These are phyloP conservation scores for Diploscapter pachys DNA, from an alignment of 1,140 invertebrate genomes.

Conservation along the genomic window DNA sequence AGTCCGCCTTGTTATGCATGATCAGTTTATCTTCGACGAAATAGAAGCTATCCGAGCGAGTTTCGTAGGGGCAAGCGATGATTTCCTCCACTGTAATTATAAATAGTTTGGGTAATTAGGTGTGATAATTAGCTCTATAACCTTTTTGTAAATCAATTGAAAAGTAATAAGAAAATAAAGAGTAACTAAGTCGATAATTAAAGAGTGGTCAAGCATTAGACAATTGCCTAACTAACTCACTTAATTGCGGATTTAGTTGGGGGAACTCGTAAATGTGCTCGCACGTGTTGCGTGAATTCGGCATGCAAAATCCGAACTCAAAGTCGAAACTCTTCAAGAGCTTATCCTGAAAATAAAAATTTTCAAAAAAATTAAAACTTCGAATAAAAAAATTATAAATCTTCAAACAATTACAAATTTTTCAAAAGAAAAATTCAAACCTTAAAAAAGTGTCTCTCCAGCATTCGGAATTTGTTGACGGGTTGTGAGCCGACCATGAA, in stretches of 20 bases:
- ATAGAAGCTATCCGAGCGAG: conserved; percentile 95
- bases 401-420: background rate
- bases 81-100: conserved; percentile 80
- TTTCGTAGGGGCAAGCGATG: conserved; percentile 91
- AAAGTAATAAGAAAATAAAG: background rate
- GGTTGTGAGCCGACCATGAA: conserved; percentile 87
- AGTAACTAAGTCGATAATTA: background rate
- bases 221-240: conserved; percentile 65
- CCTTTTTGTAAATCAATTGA: too few relatives aligned
- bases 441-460: conserved; percentile 92
- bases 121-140: too few relatives aligned
- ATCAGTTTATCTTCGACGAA: conserved; percentile 93
- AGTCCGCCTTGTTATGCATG: conserved; percentile 99
- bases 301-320: conserved; percentile 98
- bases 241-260: conserved; percentile 75
- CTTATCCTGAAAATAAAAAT: conserved; percentile 65
- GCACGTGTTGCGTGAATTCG: conserved; percentile 91
- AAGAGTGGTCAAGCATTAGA: background rate
- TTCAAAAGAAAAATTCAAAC: background rate
- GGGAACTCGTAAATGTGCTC: conserved; percentile 99
- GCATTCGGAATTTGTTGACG: conserved; percentile 95
- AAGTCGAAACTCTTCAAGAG: conserved; percentile 98
- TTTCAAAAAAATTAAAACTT: background rate
- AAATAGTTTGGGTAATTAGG: background rate
- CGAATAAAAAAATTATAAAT: background rate